Base-by-base conservation (phyloP, 2,888 invertebrate genomes). In the Trissonchulus latispiculum region DNA sequence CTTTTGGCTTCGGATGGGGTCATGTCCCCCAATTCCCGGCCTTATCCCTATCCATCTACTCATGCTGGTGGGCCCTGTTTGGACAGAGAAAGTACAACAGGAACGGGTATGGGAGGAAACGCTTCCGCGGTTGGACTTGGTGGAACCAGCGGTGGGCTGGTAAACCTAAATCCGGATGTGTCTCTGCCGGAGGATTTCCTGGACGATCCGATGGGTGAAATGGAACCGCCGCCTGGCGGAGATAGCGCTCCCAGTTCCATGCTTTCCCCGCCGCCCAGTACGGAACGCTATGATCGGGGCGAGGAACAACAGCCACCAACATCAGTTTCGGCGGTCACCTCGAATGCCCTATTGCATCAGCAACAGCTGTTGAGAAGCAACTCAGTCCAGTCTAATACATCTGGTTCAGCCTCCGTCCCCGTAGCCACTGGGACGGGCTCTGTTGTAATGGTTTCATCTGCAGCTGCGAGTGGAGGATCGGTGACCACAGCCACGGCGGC, bases 131-230 rank as follows among this genome's bases (percentile, higher is more conserved):
- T 23, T 48, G 48, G 48, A 23, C 48, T 23, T 23, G 48, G 48
- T 23, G 48, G 48, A 8, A 23, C 48, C 48, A 15, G 8, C 8
- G n/a, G n/a, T n/a, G n/a, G n/a, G n/a, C 23, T 48, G 48, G 48
- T 48, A 8, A 48, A 31, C 37, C 29, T 66, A 33, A 64, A 66
- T 61, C 73, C 71, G 70, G 36, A n/a, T 36, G 62, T 33, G 29
- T 68, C 61, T 36, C 75, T 31, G 73, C 70, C 71, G 75, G 68
- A 68, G 18, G 32, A 68, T 32, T 32, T 68, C 31, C 8, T 48
- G 48, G 48, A 48, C 48, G 23, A 8, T 23, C 8, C 23, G 48
- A 23, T 15, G 8, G 48, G 8, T 8, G 8, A 23, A 8, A 48
- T 48, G 48, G 48, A 48, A 8, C 8, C 48, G 8, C 8, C 23